A percentile compares a stretch with the other conserved stretches of the same genome.
These are phyloP conservation scores for Xylota sylvarum DNA, from an alignment of 2,888 invertebrate species.

Conservation along the genomic window DNA sequence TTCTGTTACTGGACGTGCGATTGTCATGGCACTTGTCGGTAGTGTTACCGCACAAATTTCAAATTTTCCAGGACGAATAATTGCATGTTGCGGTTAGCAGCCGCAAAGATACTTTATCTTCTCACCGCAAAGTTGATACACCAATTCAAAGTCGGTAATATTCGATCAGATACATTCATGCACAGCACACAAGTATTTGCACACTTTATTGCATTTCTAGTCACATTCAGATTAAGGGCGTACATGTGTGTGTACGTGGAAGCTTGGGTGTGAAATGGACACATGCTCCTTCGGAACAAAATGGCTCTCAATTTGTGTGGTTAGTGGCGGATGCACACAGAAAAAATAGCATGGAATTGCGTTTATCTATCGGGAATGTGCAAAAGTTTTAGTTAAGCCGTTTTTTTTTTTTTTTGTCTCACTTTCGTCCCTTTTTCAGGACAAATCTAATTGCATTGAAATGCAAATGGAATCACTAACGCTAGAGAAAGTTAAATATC, in stretches of 20 bases:
- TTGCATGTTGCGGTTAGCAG: slow-evolving; percentile 53
- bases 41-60: slow-evolving; percentile 20
- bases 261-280: slow-evolving; percentile 28
- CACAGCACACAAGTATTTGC: slow-evolving; percentile 1
- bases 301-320: slow-evolving; percentile 57
- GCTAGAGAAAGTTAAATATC: slow-evolving; percentile 60
- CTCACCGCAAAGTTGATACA: slow-evolving; percentile 60
- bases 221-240: slow-evolving; percentile 7
- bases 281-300: slow-evolving; percentile 46
- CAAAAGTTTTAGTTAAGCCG: slow-evolving; percentile 28
- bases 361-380: slow-evolving; percentile 36
- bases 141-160: slow-evolving; percentile 52
- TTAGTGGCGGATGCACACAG: slow-evolving; percentile 12
- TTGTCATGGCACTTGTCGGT: slow-evolving; percentile 32
- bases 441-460: slow-evolving; percentile 67
- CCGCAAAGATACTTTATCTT: slow-evolving; percentile 46
- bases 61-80: slow-evolving; percentile 47
- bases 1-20: neutral
- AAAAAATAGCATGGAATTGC: slow-evolving; percentile 41
- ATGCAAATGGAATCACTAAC: slow-evolving; percentile 58
- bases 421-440: slow-evolving; percentile 30
- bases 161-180: slow-evolving; percentile 33
- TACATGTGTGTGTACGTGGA: neutral
- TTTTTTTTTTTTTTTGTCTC: slow-evolving; percentile 40
- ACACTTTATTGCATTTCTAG: slow-evolving; percentile 23